These are phyloP conservation scores for Amphiduros pacificus DNA, from an alignment of 2,888 invertebrate genomes.

Conservation along the genomic window DNA sequence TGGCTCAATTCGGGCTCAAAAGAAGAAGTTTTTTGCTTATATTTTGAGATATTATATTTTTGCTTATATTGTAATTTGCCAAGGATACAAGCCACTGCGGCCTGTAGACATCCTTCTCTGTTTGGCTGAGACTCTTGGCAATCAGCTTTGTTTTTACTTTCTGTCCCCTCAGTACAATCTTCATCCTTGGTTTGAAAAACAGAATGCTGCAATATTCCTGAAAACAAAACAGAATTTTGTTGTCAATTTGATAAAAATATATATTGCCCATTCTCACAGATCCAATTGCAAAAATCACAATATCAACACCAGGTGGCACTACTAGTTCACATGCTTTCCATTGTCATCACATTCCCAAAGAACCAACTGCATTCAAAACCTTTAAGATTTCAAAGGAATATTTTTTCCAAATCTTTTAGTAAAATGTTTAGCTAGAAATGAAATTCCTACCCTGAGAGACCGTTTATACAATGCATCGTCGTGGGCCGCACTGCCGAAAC, in stretches of 20 bases:
- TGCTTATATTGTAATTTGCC: too few species aligned
- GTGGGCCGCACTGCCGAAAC: slow-evolving; percentile 37
- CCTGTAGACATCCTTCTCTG: slow-evolving; percentile 48
- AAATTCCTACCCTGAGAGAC: slow-evolving; percentile 43
- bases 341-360: too few species aligned
- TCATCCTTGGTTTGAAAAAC: slow-evolving; percentile 56
- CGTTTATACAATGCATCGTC: slow-evolving; percentile 43
- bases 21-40: too few species aligned
- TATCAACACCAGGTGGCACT: too few species aligned
- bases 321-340: too few species aligned
- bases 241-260: background rate
- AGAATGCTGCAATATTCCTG: slow-evolving; percentile 56
- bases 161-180: slow-evolving; percentile 48
- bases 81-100: slow-evolving; percentile 53
- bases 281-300: too few species aligned
- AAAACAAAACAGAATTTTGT: slow-evolving; percentile 16
- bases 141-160: slow-evolving; percentile 54
- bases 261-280: too few species aligned
- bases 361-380: too few species aligned
- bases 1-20: too few species aligned
- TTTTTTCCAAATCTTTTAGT: too few species aligned
- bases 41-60: too few species aligned
- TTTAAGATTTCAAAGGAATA: background rate
- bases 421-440: background rate
- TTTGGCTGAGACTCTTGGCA: slow-evolving; percentile 47